Conservation (phyloP, 2,113 vertebrate genomes). For the Apteryx owenii region DNA sequence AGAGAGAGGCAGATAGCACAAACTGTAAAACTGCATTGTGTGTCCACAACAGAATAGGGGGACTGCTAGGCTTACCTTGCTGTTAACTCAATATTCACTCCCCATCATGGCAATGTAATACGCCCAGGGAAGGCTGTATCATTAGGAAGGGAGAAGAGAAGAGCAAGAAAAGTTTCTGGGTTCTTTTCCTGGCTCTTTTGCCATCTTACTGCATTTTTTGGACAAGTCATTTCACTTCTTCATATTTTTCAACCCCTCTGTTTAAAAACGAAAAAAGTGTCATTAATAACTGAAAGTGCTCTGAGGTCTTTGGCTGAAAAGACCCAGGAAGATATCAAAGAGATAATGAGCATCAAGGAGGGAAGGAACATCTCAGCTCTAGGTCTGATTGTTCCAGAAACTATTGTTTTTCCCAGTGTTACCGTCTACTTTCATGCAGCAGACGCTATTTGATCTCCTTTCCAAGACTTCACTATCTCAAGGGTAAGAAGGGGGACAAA, state of each 20-base stretch:
- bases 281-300: not conserved
- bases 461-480: not conserved
- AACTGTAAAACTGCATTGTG: not conserved
- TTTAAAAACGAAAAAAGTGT: not conserved
- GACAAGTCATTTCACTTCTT: not conserved
- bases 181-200: slow-evolving; percentile 24
- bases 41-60: not conserved
- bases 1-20: not conserved
- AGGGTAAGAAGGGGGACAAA: not conserved
- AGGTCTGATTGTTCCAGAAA: not conserved
- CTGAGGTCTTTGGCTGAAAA: not conserved
- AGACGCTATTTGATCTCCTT: not conserved
- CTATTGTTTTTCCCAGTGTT: not conserved
- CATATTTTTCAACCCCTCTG: not conserved
- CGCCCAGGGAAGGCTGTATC: not conserved
- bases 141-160: not conserved
- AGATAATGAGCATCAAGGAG: not conserved
- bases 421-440: not conserved
- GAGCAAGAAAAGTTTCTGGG: not conserved
- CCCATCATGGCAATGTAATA: not conserved
- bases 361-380: not conserved
- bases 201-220: slow-evolving; percentile 19
- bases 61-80: not conserved
- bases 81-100: not conserved
- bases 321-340: not conserved